phyloP scores from a whole-genome alignment of 2,113 vertebrate genomes.

The Zapornia atra region DNA sequence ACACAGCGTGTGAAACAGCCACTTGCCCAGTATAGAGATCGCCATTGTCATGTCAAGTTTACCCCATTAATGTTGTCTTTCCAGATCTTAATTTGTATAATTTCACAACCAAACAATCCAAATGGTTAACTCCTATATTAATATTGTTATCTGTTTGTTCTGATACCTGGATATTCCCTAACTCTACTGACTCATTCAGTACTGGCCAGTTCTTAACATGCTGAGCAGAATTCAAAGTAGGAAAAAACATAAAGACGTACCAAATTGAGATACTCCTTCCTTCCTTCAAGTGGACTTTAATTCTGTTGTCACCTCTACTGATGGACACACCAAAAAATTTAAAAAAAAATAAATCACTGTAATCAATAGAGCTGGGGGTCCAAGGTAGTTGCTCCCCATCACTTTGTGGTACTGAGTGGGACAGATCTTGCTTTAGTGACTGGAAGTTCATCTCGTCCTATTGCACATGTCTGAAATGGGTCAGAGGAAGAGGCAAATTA shows the following conservation, averaged over 20 bases:
- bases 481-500: accelerated
- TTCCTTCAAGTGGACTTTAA: neutral
- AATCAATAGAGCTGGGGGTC: neutral
- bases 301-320: neutral
- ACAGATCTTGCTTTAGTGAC: neutral
- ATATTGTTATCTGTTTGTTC: neutral
- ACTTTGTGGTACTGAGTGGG: neutral
- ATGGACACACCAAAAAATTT: neutral
- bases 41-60: neutral
- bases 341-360: neutral
- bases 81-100: neutral
- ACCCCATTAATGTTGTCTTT: neutral
- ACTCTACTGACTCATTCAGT: neutral
- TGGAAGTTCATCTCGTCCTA: neutral
- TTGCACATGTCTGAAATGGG: neutral
- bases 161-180: neutral
- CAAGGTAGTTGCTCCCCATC: neutral
- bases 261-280: neutral
- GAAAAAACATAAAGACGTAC: neutral
- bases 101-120: neutral
- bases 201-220: neutral
- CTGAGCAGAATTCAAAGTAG: neutral
- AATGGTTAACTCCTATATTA: neutral
- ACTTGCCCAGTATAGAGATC: neutral
- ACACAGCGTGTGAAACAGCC: neutral